Conservation (phyloP, 2,113 vertebrate species). For the Bucco capensis region DNA sequence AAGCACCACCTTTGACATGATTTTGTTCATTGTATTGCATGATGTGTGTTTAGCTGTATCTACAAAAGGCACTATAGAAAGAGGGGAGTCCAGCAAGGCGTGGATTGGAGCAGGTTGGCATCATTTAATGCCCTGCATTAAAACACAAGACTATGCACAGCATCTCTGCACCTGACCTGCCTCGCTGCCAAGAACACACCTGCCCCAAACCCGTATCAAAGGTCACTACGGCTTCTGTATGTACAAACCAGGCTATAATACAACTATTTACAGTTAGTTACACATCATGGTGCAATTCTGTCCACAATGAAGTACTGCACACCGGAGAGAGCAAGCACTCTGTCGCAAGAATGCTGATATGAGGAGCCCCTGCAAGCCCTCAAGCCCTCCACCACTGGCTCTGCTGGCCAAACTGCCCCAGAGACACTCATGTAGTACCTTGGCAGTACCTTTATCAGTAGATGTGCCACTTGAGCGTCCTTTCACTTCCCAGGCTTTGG, state of each 20-base stretch:
- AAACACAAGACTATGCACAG: neutral
- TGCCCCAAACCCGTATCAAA: conserved; percentile 70
- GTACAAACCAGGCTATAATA: conserved; percentile 48
- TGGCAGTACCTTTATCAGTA: neutral
- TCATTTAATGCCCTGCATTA: conserved; percentile 58
- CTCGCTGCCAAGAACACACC: conserved; percentile 63
- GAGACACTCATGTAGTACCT: neutral
- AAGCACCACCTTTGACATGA: conserved; percentile 10
- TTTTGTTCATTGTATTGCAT: conserved; percentile 34
- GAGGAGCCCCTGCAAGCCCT: neutral
- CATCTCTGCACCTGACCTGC: conserved; percentile 28
- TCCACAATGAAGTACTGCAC: neutral
- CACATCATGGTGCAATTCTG: conserved; percentile 42
- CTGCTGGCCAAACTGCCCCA: neutral
- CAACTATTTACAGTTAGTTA: conserved; percentile 63
- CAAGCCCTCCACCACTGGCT: neutral
- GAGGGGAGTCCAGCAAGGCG: neutral
- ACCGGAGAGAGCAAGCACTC: neutral
- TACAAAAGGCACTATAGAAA: conserved; percentile 64
- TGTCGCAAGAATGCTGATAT: neutral
- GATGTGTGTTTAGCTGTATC: conserved; percentile 33
- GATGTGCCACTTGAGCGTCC: neutral
- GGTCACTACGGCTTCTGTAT: conserved; percentile 61
- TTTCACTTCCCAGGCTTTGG: neutral
- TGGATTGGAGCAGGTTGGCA: neutral